Evolutionary conservation across 2,888 invertebrate species (phyloP).

Genomic region (Drosophila tripunctata): DNA sequence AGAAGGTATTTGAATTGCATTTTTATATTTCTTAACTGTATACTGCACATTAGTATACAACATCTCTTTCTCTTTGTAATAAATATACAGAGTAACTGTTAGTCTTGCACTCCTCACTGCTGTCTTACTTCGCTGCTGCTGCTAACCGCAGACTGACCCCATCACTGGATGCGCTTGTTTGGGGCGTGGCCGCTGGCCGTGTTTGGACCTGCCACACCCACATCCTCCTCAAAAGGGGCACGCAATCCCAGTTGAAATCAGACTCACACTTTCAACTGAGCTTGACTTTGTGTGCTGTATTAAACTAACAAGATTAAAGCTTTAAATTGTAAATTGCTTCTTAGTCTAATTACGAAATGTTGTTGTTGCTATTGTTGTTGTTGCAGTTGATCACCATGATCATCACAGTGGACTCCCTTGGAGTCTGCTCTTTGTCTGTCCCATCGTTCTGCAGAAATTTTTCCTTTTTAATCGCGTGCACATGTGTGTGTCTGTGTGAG

Average conservation of each 20-base stretch:
- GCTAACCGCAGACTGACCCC: slow-evolving; percentile 41
- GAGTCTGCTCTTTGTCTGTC: slow-evolving; percentile 1
- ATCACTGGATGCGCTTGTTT: slow-evolving; percentile 20
- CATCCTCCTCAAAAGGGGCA: slow-evolving; percentile 48
- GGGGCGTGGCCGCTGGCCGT: slow-evolving; percentile 61
- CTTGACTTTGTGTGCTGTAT: slow-evolving; percentile 30
- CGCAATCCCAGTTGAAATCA: slow-evolving; percentile 50
- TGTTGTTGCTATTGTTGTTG: slow-evolving; percentile 30
- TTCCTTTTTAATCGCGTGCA: slow-evolving; percentile 59
- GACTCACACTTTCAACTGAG: slow-evolving; percentile 41
- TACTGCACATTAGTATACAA: no score
- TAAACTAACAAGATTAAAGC: slow-evolving; percentile 79
- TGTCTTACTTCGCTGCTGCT: neutral
- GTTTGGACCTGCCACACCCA: slow-evolving; percentile 64
- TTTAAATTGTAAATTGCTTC: slow-evolving; percentile 77
- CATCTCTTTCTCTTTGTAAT: no score
- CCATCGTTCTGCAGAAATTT: slow-evolving; percentile 38
- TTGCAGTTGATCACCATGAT: slow-evolving; percentile 60
- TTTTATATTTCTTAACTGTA: no score
- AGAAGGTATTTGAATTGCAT: neutral
- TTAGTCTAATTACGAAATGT: slow-evolving; percentile 75
- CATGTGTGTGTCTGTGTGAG: slow-evolving; percentile 18
- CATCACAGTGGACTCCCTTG: slow-evolving; percentile 53
- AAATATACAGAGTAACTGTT: neutral
- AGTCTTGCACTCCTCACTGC: neutral